Conservation (phyloP, 2,113 vertebrate species). For the Seriola aureovittata region DNA sequence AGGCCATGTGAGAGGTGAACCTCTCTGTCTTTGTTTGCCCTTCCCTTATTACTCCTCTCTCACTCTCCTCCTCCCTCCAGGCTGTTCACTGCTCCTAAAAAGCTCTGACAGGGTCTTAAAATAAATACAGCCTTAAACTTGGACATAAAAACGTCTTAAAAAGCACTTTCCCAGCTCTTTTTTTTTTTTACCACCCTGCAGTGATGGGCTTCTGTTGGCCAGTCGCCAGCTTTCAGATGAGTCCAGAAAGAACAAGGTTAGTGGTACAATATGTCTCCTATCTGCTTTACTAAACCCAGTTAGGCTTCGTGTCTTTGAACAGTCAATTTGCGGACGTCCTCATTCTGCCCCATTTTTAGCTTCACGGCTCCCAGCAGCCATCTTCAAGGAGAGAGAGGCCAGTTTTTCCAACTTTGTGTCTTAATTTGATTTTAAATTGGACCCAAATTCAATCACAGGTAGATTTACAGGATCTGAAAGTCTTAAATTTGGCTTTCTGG, state of each 20-base stretch:
- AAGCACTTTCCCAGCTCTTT: slow-evolving; percentile 5
- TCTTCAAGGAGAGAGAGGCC: slow-evolving; percentile 27
- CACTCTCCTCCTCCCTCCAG: neutral
- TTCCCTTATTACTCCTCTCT: slow-evolving; percentile 38
- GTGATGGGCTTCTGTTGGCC: slow-evolving; percentile 33
- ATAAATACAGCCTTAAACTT: slow-evolving; percentile 43
- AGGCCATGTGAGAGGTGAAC: slow-evolving; percentile 45
- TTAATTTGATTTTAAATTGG: slow-evolving; percentile 57
- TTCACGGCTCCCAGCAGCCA: neutral
- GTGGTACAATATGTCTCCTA: neutral
- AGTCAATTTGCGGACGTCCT: slow-evolving; percentile 39
- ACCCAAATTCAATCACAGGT: slow-evolving; percentile 29
- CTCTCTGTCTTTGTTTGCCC: slow-evolving; percentile 51
- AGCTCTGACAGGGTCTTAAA: slow-evolving; percentile 15
- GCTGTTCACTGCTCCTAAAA: slow-evolving; percentile 12
- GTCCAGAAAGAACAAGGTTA: slow-evolving; percentile 15
- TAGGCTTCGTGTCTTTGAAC: slow-evolving; percentile 26
- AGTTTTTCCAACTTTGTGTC: slow-evolving; percentile 15
- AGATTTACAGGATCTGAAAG: slow-evolving; percentile 17
- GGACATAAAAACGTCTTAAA: slow-evolving; percentile 43
- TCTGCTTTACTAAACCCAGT: slow-evolving; percentile 35
- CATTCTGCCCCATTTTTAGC: slow-evolving; percentile 22
- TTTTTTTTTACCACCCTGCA: neutral
- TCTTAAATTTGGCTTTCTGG: neutral
- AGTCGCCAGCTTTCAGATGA: slow-evolving; percentile 2